Conservation (phyloP, 2,113 vertebrate genomes). For the Sander lucioperca region DNA sequence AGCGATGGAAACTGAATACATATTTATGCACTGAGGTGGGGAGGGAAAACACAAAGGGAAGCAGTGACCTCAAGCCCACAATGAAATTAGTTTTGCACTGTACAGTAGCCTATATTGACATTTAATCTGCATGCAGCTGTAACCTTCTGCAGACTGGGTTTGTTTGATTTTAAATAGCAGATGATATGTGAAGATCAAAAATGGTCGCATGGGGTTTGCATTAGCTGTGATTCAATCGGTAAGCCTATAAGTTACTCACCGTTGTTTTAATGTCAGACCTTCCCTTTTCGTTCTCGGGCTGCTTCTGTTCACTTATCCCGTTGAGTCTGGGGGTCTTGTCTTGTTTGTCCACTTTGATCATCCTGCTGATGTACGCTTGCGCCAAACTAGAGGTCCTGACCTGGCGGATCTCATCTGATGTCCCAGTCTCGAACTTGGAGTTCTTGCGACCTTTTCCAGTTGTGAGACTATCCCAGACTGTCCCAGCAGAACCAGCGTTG, state of each 20-base stretch:
- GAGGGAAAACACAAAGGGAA: constrained; percentile 63
- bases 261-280: constrained; percentile 84
- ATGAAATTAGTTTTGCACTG: not conserved
- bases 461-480: constrained; percentile 88
- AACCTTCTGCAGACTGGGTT: not conserved
- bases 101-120: not conserved
- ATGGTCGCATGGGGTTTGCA: not conserved
- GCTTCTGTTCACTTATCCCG: constrained; percentile 70
- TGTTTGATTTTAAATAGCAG: not conserved
- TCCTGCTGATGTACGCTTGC: constrained; percentile 93
- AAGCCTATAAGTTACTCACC: constrained; percentile 81
- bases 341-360: constrained; percentile 95
- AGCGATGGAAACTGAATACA: constrained; percentile 65
- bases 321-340: constrained; percentile 88
- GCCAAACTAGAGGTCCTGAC: constrained; percentile 82
- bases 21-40: constrained; percentile 56
- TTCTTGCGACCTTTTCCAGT: constrained; percentile 91
- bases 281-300: constrained; percentile 84
- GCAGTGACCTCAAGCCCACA: constrained; percentile 35
- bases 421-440: constrained; percentile 79
- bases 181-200: not conserved
- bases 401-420: constrained; percentile 83
- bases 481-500: constrained; percentile 76
- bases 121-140: not conserved
- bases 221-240: not conserved